Evolutionary conservation across 2,888 invertebrate species (phyloP).

Genomic region (Drosophila rubida): DNA sequence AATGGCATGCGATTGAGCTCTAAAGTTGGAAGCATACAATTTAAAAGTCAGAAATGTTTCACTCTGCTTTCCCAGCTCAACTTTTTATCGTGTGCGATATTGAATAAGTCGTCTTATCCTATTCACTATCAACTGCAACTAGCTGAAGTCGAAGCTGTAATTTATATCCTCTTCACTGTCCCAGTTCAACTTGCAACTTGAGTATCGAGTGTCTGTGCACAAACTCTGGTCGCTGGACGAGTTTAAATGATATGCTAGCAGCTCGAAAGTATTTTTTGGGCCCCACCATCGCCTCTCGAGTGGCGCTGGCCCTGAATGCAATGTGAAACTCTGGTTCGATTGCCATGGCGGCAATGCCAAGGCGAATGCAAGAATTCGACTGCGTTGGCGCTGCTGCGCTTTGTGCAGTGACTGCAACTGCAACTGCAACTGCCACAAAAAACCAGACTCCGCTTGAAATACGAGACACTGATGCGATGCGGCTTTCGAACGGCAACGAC

Average conservation of each 20-base stretch:
- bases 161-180: neutral
- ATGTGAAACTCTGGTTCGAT: conserved; percentile 56
- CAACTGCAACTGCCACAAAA: conserved; percentile 24
- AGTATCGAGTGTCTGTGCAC: neutral
- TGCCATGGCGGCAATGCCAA: conserved; percentile 48
- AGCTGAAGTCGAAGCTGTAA: neutral
- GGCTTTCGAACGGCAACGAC: conserved; percentile 63
- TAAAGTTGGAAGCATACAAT: too few relatives aligned
- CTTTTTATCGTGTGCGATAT: too few relatives aligned
- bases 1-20: too few relatives aligned
- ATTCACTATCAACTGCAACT: too few relatives aligned
- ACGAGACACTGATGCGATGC: conserved; percentile 57
- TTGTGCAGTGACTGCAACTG: conserved; percentile 41
- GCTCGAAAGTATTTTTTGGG: conserved; percentile 5
- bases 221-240: conserved; percentile 12
- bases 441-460: conserved; percentile 60
- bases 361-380: conserved; percentile 61
- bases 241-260: conserved; percentile 14
- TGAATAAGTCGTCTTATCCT: too few relatives aligned
- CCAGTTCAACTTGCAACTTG: neutral
- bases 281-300: conserved; percentile 24
- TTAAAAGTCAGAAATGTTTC: too few relatives aligned
- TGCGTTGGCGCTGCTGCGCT: conserved; percentile 43
- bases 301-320: conserved; percentile 50
- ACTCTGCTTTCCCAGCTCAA: too few relatives aligned